These are phyloP conservation scores for Syndactyla subalaris DNA, from an alignment of 2,797 vertebrate genomes.

Conservation along the genomic window DNA sequence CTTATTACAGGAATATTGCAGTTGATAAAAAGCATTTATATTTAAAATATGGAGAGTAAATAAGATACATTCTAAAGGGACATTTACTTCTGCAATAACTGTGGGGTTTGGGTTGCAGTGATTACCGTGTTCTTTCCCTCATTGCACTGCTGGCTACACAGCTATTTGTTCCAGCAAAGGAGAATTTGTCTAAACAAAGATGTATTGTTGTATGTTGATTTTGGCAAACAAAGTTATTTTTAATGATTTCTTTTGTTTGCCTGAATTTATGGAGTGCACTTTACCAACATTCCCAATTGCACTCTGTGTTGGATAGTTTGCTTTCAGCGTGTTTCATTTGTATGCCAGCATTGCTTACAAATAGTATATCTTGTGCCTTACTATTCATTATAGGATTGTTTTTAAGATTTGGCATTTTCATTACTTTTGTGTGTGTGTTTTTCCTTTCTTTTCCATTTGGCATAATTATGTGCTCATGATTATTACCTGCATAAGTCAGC, in stretches of 20 bases:
- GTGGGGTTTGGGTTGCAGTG: neutral
- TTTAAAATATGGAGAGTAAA: neutral
- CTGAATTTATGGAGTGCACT: neutral
- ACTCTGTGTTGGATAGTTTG: neutral
- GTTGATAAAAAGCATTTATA: neutral
- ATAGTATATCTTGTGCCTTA: neutral
- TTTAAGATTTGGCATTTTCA: constrained; percentile 30
- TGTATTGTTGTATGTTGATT: neutral
- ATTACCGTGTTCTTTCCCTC: neutral
- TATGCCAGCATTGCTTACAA: neutral
- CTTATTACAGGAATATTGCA: neutral
- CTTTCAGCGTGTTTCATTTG: neutral
- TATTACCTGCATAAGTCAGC: constrained; percentile 28
- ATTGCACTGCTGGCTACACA: neutral
- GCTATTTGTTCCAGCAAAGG: neutral
- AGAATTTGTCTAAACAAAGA: neutral
- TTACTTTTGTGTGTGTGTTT: neutral
- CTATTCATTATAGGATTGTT: neutral
- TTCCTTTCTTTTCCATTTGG: neutral
- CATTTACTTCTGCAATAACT: neutral
- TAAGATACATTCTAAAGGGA: neutral
- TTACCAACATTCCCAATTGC: neutral
- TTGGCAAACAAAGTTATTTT: neutral
- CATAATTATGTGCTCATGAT: neutral
- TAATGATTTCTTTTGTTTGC: neutral